Evolutionary conservation across 2,113 vertebrate species (phyloP), one percentile per base, ranked within the genome.

Genomic region (Ovibos moschatus): DNA sequence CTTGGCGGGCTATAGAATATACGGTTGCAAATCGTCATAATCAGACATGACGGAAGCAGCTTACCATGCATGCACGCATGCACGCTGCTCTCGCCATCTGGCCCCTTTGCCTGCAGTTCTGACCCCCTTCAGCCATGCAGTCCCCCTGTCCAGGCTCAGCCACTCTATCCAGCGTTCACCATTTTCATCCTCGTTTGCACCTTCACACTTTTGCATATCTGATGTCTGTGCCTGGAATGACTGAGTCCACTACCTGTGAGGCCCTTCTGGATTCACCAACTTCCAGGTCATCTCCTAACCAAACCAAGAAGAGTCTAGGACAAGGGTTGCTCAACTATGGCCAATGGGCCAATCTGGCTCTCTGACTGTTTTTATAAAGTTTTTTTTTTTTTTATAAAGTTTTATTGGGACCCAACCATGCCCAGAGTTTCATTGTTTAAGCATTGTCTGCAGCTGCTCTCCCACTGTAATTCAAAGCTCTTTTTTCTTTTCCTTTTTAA

Each of bases 51-150:
- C 36, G 40, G 67, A 40, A 74, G 36, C 19, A 74, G 21, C 67
- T 74, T 74, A 40, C 36, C 36, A 6, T 3, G 67, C 19, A 40
- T 0, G 2, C 67, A 23, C 0, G 2, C 9, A 36, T 2, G 2
- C 64, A 71, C 2, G 64, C n/a, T 40, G 67, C 67, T 71, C n/a
- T 71, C 10, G 7, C 15, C 55, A 28, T 21, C 30, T 10, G n/a
- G 28, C 17, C 64, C 58, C 57, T 51, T 45, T 13, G 25, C 40
- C 17, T 50, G 27, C 14, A 17, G 5, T 9, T 74, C 28, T 43
- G 25, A 17, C 53, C 71, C 6, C 25, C 15, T 71, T 84, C 14
- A 17, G 53, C 5, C 53, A 27, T 0, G 16, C 2, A 28, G 36
- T 23, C 21, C 25, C 13, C 51, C 17, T 36, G 6, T 82, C 40